A percentile compares a stretch with the other conserved stretches of the same genome.
phyloP scores from a whole-genome alignment of 2,113 vertebrate genomes.

The Gobiocypris rarus region DNA sequence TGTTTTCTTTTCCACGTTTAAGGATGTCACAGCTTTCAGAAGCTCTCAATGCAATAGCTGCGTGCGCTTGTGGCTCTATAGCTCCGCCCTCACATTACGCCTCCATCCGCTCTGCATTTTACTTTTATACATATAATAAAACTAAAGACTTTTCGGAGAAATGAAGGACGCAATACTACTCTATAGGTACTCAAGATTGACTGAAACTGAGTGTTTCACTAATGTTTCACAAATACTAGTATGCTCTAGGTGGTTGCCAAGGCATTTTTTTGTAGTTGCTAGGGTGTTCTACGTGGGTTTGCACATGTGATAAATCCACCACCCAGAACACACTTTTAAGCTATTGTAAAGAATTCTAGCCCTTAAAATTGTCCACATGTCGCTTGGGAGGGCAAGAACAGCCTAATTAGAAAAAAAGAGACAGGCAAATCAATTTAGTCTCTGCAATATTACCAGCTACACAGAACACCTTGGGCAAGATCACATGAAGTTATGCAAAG shows the following conservation, averaged over 20 bases:
- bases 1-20: too few relatives aligned
- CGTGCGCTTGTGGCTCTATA: too few relatives aligned
- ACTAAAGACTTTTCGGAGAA: too few relatives aligned
- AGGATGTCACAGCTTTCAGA: too few relatives aligned
- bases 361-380: not conserved
- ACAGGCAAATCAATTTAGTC: conserved; percentile 21
- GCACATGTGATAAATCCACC: not conserved
- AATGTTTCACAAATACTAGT: too few relatives aligned
- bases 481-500: conserved; percentile 29
- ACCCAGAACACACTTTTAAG: not conserved
- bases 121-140: too few relatives aligned
- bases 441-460: conserved; percentile 20
- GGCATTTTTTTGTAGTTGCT: not conserved
- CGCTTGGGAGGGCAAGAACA: conserved; percentile 2
- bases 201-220: too few relatives aligned
- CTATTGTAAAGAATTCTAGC: not conserved
- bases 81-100: too few relatives aligned
- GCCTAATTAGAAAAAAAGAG: conserved; percentile 29
- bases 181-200: too few relatives aligned
- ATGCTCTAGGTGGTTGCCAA: not conserved
- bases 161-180: too few relatives aligned
- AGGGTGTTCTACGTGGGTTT: not conserved
- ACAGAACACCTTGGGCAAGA: conserved; percentile 34
- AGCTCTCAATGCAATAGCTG: too few relatives aligned
- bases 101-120: too few relatives aligned